These are phyloP conservation scores for Drosophila dunni DNA, from an alignment of 1,140 invertebrate genomes.

Conservation along the genomic window DNA sequence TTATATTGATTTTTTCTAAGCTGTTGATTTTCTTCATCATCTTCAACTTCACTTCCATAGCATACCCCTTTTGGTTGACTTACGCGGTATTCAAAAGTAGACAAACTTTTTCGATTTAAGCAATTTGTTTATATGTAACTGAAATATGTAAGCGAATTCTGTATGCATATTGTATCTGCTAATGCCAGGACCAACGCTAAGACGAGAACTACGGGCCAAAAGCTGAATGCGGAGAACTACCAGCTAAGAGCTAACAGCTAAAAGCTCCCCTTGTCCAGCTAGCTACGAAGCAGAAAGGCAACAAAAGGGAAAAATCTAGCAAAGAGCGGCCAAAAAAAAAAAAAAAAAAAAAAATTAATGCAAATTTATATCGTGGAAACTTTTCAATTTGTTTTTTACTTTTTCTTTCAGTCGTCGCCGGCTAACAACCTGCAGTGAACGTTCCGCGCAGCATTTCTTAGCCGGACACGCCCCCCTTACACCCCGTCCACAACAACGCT, in stretches of 20 bases:
- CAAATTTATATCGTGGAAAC: constrained; percentile 78
- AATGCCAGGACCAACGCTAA: constrained; percentile 17
- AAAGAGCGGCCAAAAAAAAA: constrained; percentile 22
- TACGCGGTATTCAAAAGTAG: constrained; percentile 30
- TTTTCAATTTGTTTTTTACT: constrained; percentile 75
- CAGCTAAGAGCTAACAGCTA: not conserved
- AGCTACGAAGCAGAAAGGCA: not conserved
- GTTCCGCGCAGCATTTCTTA: constrained; percentile 25
- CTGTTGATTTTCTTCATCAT: too few species aligned
- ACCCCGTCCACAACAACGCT: not conserved
- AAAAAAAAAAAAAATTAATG: constrained; percentile 61
- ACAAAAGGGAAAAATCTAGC: constrained; percentile 17
- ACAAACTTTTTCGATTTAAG: constrained; percentile 80
- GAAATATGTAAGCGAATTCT: constrained; percentile 7
- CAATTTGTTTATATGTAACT: constrained; percentile 58
- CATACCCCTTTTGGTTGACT: not conserved
- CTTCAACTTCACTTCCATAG: too few species aligned
- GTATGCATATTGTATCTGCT: constrained; percentile 25
- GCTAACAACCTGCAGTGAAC: constrained; percentile 42
- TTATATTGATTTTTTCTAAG: too few species aligned
- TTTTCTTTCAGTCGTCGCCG: constrained; percentile 39
- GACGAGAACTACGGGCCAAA: not conserved
- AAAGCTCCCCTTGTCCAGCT: constrained; percentile 3
- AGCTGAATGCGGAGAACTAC: not conserved
- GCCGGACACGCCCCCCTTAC: constrained; percentile 35